Evolutionary conservation across 2,888 invertebrate genomes (phyloP).

Genomic region (Pachycephus smyrnensis): DNA sequence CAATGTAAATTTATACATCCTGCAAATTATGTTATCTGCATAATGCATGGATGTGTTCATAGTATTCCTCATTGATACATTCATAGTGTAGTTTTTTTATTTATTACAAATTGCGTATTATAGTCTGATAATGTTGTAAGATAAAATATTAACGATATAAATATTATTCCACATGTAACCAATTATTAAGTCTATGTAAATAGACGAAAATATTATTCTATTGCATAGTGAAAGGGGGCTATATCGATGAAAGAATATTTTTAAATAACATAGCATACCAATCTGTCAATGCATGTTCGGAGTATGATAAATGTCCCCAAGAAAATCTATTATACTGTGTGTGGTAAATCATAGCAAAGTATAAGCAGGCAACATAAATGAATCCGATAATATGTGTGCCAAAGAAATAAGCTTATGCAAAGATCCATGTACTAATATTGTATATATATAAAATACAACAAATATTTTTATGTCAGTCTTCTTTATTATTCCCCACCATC

Average conservation of each 20-base stretch:
- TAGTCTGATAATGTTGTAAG: background rate
- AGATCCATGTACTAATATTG: background rate
- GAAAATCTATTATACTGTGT: background rate
- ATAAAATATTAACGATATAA: background rate
- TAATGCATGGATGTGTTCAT: background rate
- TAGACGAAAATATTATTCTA: background rate
- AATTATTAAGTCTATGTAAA: background rate
- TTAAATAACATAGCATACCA: background rate
- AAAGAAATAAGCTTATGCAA: background rate
- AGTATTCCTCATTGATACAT: background rate
- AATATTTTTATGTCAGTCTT: background rate
- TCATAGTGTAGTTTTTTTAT: background rate
- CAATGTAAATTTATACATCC: background rate
- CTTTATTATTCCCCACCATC: background rate
- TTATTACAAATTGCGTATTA: background rate
- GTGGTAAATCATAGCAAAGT: background rate
- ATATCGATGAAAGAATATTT: background rate
- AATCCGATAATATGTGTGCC: background rate
- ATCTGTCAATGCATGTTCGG: background rate
- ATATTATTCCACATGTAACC: background rate
- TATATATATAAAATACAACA: background rate
- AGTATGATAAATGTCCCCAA: background rate
- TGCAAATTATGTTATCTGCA: background rate
- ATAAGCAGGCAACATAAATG: background rate
- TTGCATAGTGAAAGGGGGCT: background rate